Evolutionary conservation across 1,140 invertebrate genomes (phyloP).

Genomic region (Coenobita brevimanus): DNA sequence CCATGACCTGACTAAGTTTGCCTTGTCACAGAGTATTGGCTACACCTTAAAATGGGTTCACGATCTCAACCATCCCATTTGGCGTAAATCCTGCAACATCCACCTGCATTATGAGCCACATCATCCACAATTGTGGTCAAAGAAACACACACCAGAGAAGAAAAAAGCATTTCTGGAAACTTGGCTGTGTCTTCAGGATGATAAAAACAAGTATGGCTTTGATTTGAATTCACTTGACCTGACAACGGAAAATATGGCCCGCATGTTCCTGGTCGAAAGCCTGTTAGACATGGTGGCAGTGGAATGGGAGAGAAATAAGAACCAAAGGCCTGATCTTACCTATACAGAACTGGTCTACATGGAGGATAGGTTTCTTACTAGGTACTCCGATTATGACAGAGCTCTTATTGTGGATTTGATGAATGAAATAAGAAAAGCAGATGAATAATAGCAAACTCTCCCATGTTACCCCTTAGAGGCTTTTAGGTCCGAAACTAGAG

Average conservation of each 20-base stretch:
- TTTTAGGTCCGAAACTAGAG: too few relatives aligned
- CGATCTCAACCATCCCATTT: slow-evolving; percentile 25
- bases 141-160: neutral
- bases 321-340: neutral
- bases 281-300: slow-evolving; percentile 47
- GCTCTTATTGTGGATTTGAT: neutral
- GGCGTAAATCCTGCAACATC: slow-evolving; percentile 33
- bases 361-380: slow-evolving; percentile 36
- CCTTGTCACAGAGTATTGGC: slow-evolving; percentile 37
- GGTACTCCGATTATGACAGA: slow-evolving; percentile 20
- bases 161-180: slow-evolving; percentile 31
- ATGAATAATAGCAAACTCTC: too few relatives aligned
- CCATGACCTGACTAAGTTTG: slow-evolving; percentile 52
- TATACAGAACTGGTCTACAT: slow-evolving; percentile 37
- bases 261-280: slow-evolving; percentile 44
- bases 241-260: slow-evolving; percentile 26
- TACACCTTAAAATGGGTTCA: slow-evolving; percentile 51
- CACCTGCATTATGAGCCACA: slow-evolving; percentile 46
- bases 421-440: neutral
- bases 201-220: slow-evolving; percentile 12
- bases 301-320: slow-evolving; percentile 53
- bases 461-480: too few relatives aligned
- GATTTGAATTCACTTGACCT: slow-evolving; percentile 21
- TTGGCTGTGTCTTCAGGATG: slow-evolving; percentile 29
- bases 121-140: slow-evolving; percentile 49